Evolutionary conservation across 1,140 invertebrate species (phyloP), one percentile per base, ranked within the genome.

Genomic region (Manduca sexta): DNA sequence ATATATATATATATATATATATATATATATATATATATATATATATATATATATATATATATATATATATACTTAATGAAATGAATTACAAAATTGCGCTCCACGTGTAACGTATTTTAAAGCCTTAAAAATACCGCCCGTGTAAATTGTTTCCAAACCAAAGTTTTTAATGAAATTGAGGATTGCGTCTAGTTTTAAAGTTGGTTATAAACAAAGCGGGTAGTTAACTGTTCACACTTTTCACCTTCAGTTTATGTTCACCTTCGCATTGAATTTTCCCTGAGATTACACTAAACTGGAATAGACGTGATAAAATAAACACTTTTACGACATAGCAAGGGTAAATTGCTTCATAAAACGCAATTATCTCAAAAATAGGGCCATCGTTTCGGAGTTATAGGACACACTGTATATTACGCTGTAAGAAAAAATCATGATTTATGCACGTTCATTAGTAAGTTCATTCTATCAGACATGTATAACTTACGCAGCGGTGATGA

Each of bases 341-440:
- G 60, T 48, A 65, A 61, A 69, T 69, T 69, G 65, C 63, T 60
- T 62, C 65, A 69, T 75, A 75, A 75, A 75, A 69, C 63, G 63
- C 68, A 76, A 69, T 76, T 71, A 76, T 71, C 62, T 59, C 40
- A 52, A 59, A 55, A 66, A 62, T 62, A 73, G 65, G 55, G 62
- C 49, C 51, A 60, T 31, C 41, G 41, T 12, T 15, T 43, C 26
- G 8, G 11, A 6, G 21, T 43, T 43, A 43, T 8, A 31, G 41
- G 33, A 35, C 31, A 35, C 33, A 16, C 12, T 18, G 12, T 43
- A 30, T 26, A 17, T 30, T 30, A 8, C 14, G 21, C 30, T 43
- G 12, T 29, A 30, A 2, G 12, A 43, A 30, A 43, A 29, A 29
- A 43, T 41, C 13, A 42, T 7, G 12, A 30, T 43, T 3, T 18